Evolutionary conservation across 2,888 invertebrate species (phyloP).

Genomic region (Nomada hirtipes): DNA sequence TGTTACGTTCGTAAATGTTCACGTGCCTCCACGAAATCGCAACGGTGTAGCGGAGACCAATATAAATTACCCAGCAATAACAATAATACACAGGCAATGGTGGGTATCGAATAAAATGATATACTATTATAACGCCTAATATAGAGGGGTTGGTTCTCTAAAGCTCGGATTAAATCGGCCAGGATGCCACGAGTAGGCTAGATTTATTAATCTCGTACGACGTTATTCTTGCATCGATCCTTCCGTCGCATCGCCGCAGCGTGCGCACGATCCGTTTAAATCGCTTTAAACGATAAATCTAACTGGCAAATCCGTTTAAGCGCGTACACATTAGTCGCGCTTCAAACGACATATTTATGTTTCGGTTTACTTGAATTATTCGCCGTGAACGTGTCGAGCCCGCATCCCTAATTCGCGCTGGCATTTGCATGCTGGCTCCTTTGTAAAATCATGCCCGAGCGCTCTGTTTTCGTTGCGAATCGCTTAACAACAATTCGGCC

Average conservation of each 20-base stretch:
- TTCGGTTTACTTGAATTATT: slow-evolving; percentile 53
- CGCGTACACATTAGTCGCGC: slow-evolving; percentile 59
- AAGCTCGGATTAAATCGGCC: slow-evolving; percentile 33
- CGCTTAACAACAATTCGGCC: slow-evolving; percentile 25
- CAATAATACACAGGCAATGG: background rate
- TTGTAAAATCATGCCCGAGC: slow-evolving; percentile 15
- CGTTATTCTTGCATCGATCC: slow-evolving; percentile 57
- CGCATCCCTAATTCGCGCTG: slow-evolving; percentile 15
- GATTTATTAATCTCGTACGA: slow-evolving; percentile 51
- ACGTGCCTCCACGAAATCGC: no score
- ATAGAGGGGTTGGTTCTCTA: slow-evolving; percentile 22
- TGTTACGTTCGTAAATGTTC: no score
- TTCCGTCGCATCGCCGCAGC: slow-evolving; percentile 4
- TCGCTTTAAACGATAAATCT: slow-evolving; percentile 54
- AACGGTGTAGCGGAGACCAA: no score
- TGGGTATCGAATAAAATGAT: slow-evolving; percentile 17
- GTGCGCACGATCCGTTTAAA: slow-evolving; percentile 46
- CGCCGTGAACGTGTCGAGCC: slow-evolving; percentile 7
- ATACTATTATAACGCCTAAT: slow-evolving; percentile 20
- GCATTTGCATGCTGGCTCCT: slow-evolving; percentile 38
- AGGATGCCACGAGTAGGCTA: slow-evolving; percentile 10
- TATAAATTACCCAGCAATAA: no score
- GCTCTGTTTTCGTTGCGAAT: slow-evolving; percentile 26
- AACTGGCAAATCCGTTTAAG: slow-evolving; percentile 58
- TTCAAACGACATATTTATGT: slow-evolving; percentile 57